Percentiles rank a stretch among this genome's conserved stretches.
Conservation (phyloP, 2,797 vertebrate species). For the Phataginus tetradactyla region DNA sequence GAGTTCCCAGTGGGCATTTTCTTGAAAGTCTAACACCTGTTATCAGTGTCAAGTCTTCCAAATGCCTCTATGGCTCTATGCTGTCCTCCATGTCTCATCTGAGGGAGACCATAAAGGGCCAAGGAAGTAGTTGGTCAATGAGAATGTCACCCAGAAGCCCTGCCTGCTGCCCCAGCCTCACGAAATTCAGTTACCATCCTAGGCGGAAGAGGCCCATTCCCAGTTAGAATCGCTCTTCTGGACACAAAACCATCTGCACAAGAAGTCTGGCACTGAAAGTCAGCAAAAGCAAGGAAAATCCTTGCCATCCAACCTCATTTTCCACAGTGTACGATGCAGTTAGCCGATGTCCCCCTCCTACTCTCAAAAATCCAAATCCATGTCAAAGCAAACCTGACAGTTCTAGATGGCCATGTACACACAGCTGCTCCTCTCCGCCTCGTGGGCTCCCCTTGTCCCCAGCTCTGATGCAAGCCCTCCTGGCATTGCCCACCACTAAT, state of each 20-base stretch:
- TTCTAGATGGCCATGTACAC: fast-evolving
- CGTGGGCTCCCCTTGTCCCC: background rate
- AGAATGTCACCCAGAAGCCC: background rate
- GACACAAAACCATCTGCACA: background rate
- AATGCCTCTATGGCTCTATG: fast-evolving
- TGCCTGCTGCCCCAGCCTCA: background rate
- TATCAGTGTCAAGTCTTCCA: background rate
- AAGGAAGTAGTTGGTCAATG: background rate
- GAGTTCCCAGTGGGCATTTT: background rate
- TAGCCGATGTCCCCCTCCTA: fast-evolving
- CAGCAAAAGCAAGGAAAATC: background rate
- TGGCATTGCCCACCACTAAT: background rate
- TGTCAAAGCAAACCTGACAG: background rate
- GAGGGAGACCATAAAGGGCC: background rate
- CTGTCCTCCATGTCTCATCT: too few relatives aligned
- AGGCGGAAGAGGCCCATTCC: background rate
- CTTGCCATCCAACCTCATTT: background rate
- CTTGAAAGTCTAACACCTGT: background rate
- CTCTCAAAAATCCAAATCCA: background rate
- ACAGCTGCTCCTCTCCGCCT: fast-evolving
- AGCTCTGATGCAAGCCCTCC: fast-evolving
- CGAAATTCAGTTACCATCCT: background rate
- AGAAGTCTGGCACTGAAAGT: background rate
- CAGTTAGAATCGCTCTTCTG: background rate
- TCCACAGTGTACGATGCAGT: background rate